phyloP scores from a whole-genome alignment of 2,797 vertebrate species.

The Channa striata region DNA sequence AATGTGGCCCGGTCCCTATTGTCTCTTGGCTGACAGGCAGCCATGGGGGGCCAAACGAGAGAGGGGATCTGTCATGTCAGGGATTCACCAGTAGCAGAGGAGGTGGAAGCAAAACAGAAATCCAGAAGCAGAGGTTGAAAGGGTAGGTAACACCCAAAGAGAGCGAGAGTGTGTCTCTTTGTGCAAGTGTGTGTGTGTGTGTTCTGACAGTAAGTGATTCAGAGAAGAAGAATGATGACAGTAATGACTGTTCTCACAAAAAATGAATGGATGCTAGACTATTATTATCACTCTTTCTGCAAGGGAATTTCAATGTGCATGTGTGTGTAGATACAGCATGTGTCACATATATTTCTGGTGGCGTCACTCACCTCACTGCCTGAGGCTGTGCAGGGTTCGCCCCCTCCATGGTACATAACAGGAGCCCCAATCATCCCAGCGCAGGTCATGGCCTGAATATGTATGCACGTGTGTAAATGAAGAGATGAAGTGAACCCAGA shows the following conservation, averaged over 20 bases:
- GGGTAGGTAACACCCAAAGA: slow-evolving; percentile 39
- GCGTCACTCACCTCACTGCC: slow-evolving; percentile 29
- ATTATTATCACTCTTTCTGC: slow-evolving; percentile 59
- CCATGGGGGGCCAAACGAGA: slow-evolving; percentile 49
- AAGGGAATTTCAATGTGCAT: slow-evolving; percentile 30
- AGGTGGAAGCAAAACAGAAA: slow-evolving; percentile 48
- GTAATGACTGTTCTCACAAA: slow-evolving; percentile 66
- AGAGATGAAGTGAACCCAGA: slow-evolving; percentile 66
- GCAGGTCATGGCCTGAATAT: slow-evolving; percentile 40
- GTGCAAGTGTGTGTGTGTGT: slow-evolving; percentile 8
- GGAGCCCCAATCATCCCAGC: slow-evolving; percentile 23
- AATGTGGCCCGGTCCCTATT: slow-evolving; percentile 59
- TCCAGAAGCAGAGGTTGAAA: slow-evolving; percentile 53
- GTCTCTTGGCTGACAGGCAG: slow-evolving; percentile 70
- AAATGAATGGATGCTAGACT: slow-evolving; percentile 54
- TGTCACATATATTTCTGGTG: slow-evolving; percentile 32
- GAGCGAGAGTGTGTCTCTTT: slow-evolving; percentile 25
- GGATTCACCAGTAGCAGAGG: slow-evolving; percentile 42
- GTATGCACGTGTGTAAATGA: slow-evolving; percentile 57
- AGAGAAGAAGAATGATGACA: slow-evolving; percentile 63
- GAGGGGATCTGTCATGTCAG: slow-evolving; percentile 54
- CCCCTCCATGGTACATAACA: slow-evolving; percentile 1
- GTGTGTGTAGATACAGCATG: slow-evolving; percentile 13
- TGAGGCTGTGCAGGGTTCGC: slow-evolving; percentile 22
- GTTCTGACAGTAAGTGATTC: slow-evolving; percentile 62